Evolutionary conservation across 2,888 invertebrate species (phyloP), one percentile per base, ranked within the genome.

Genomic region (Troglohyphantes excavatus): DNA sequence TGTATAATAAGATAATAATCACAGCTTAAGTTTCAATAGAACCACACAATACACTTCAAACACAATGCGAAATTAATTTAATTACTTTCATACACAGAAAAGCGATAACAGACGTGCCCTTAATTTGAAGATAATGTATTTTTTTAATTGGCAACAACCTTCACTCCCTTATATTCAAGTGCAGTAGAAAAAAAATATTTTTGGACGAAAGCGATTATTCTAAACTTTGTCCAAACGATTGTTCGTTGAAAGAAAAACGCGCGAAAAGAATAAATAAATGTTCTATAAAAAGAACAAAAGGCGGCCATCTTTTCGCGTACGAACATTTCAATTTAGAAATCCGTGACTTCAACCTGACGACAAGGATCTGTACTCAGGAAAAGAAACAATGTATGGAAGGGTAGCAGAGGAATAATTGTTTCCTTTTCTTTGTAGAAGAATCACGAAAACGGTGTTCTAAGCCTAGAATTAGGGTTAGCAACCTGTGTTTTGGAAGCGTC

Each of bases 401-500:
- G 39, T 70, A 82, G 63, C 26, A 21, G 19, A 21, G 26, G 26
- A 76, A 68, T 85, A 76, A 85, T 75, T 76, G 59, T 85, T 85
- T 85, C 76, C 85, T 83, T 39, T 68, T 59, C 68, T 85, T 85
- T 68, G 85, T 76, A 33, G 27, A 76, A 27, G 76, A 68, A 85
- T 85, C 85, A 85, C 85, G 85, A 85, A 76, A 85, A 85, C 59
- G 76, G 68, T 85, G 85, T 85, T 85, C 59, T 26, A 39, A 13
- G 39, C 39, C 27, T 76, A 68, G 68, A 85, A 76, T 76, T 85
- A 85, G 59, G 39, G 76, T 26, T 68, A 68, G 67, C 53, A 85
- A 85, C 85, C 76, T 76, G 67, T 85, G 85, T 85, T 85, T 85
- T 68, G 59, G 26, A 61, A 75, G 67, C 75, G 33, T 85, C 53